Percentiles rank a stretch among this genome's conserved stretches.
Conservation (phyloP, 2,888 invertebrate species). For the Kuschelorhynchus macadamiae region DNA sequence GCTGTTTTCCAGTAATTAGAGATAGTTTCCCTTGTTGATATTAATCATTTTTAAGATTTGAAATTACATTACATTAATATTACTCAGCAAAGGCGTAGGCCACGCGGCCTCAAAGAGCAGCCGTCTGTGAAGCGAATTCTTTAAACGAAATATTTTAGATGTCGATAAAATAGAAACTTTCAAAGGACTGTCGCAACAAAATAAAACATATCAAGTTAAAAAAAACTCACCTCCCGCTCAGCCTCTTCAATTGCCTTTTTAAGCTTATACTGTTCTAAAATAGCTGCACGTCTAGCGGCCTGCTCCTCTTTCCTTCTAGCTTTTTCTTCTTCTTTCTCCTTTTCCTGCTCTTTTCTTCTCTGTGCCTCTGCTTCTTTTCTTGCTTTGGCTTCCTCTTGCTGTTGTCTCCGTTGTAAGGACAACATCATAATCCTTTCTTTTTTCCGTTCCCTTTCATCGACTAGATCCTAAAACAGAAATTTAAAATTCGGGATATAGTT, state of each 20-base stretch:
- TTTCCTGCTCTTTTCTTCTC: conserved; percentile 82
- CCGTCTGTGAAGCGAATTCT: too few relatives aligned
- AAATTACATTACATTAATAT: too few relatives aligned
- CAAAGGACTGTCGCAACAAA: too few relatives aligned
- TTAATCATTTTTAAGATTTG: too few relatives aligned
- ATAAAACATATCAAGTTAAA: too few relatives aligned
- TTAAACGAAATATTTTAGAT: too few relatives aligned
- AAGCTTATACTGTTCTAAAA: conserved; percentile 92
- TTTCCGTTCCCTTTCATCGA: conserved; percentile 93
- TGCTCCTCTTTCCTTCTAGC: conserved; percentile 85
- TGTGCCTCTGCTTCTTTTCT: conserved; percentile 87
- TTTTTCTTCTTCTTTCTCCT: conserved; percentile 82
- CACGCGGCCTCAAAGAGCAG: too few relatives aligned
- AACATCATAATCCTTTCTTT: conserved; percentile 92
- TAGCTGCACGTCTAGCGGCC: conserved; percentile 86
- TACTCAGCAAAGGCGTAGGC: too few relatives aligned
- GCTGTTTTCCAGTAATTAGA: too few relatives aligned
- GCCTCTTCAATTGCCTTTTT: conserved; percentile 95
- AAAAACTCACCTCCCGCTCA: conserved; percentile 80
- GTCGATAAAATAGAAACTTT: too few relatives aligned
- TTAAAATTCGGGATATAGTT: too few relatives aligned
- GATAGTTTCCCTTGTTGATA: too few relatives aligned
- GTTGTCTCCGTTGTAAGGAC: conserved; percentile 90
- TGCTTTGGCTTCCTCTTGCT: conserved; percentile 89
- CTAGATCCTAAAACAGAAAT: conserved; percentile 76